Percentiles rank a stretch among this genome's conserved stretches.
phyloP scores from a whole-genome alignment of 2,113 vertebrate genomes.

The Ia io region DNA sequence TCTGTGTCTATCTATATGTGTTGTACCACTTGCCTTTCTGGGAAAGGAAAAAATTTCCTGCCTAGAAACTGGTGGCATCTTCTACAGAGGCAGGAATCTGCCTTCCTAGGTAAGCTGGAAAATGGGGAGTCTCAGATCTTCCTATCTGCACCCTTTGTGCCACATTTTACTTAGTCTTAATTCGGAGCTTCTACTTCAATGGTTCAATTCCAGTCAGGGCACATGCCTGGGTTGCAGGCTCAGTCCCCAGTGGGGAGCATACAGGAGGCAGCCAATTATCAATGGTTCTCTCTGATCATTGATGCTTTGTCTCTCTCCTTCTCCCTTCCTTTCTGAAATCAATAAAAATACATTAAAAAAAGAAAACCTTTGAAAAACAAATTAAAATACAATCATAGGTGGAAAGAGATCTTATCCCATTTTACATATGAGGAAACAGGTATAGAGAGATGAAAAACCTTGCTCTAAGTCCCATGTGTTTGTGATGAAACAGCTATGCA shows the following conservation, averaged over 20 bases:
- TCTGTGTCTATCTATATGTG: background rate
- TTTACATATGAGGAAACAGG: background rate
- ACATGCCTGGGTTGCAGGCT: too few relatives aligned
- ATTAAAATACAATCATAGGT: background rate
- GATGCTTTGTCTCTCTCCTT: too few relatives aligned
- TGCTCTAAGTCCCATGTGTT: background rate
- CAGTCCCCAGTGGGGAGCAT: too few relatives aligned
- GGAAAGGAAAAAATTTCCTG: background rate
- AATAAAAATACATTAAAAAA: too few relatives aligned
- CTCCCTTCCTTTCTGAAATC: too few relatives aligned
- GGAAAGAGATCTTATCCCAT: background rate
- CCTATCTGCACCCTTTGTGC: background rate
- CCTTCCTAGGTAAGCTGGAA: background rate
- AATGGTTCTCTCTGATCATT: too few relatives aligned
- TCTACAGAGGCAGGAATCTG: background rate
- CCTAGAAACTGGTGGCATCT: background rate
- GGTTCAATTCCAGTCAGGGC: too few relatives aligned
- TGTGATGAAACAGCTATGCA: background rate
- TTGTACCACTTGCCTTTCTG: slow-evolving; percentile 22
- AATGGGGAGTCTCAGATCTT: background rate
- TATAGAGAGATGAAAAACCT: background rate
- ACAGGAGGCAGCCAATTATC: too few relatives aligned
- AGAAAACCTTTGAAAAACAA: slow-evolving; percentile 25
- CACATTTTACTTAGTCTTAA: background rate
- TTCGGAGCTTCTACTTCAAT: background rate